These are phyloP conservation scores for Tenthredo mesomela DNA, from an alignment of 2,888 invertebrate genomes.

Conservation along the genomic window DNA sequence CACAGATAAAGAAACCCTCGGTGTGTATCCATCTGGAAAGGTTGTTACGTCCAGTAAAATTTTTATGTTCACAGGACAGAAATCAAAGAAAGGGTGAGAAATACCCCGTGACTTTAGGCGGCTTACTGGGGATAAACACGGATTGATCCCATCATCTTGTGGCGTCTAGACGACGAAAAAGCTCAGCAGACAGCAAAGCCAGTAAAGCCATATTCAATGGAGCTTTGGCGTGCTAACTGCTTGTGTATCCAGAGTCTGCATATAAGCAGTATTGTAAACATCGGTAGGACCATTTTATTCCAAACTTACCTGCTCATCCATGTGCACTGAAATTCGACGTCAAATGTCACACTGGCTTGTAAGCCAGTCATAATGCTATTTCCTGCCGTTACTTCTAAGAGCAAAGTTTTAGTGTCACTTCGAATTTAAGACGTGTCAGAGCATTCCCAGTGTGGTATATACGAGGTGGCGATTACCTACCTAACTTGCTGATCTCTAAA, in stretches of 20 bases:
- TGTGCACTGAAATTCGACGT: not conserved
- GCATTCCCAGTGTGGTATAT: not conserved
- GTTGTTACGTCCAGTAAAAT: not conserved
- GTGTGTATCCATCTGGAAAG: not conserved
- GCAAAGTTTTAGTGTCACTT: slow-evolving; percentile 24
- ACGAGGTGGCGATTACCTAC: not conserved
- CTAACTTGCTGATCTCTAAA: slow-evolving; percentile 11
- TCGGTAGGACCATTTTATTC: slow-evolving; percentile 7
- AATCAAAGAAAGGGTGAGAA: slow-evolving; percentile 31
- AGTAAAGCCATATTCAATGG: slow-evolving; percentile 38
- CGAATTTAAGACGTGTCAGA: slow-evolving; percentile 24
- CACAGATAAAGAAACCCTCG: not conserved
- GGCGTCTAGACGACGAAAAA: slow-evolving; percentile 49
- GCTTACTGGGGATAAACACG: slow-evolving; percentile 43
- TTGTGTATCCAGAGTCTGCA: slow-evolving; percentile 15
- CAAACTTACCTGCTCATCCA: slow-evolving; percentile 3
- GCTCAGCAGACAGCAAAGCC: slow-evolving; percentile 42
- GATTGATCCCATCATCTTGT: slow-evolving; percentile 48
- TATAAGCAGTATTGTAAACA: slow-evolving; percentile 30
- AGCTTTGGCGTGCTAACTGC: slow-evolving; percentile 43
- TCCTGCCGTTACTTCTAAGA: slow-evolving; percentile 18
- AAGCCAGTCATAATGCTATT: slow-evolving; percentile 3
- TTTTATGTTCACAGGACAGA: not conserved
- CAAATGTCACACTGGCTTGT: not conserved
- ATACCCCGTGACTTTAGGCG: slow-evolving; percentile 4